A percentile compares a stretch with the other conserved stretches of the same genome.
Evolutionary conservation across 2,113 vertebrate species (phyloP).

Genomic region (Condylura cristata): DNA sequence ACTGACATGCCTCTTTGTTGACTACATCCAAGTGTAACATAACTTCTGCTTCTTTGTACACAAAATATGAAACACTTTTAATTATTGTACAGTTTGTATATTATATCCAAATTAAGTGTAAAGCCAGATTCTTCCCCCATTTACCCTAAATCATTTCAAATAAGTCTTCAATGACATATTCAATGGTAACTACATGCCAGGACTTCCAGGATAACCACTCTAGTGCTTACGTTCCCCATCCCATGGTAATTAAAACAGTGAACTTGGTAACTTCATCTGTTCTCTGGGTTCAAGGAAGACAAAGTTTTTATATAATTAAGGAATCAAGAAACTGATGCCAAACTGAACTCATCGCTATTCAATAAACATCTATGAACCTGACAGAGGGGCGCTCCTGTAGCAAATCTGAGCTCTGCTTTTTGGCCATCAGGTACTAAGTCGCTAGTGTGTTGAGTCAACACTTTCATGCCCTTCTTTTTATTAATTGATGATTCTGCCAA

Average conservation of each 20-base stretch:
- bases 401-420: conserved; percentile 71
- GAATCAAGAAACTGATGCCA: neutral
- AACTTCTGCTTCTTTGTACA: neutral
- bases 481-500: conserved; percentile 88
- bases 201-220: neutral
- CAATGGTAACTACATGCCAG: neutral
- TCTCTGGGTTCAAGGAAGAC: neutral
- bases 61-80: neutral
- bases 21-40: neutral
- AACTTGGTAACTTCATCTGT: neutral
- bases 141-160: neutral
- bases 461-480: conserved; percentile 82
- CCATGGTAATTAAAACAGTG: neutral
- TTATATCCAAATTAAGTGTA: neutral
- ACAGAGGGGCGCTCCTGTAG: conserved; percentile 57
- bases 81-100: neutral
- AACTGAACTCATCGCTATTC: conserved; percentile 37
- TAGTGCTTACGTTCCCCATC: neutral
- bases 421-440: conserved; percentile 87
- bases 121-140: neutral
- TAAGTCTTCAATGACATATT: neutral
- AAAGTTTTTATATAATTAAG: neutral
- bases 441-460: conserved; percentile 85
- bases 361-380: conserved; percentile 64
- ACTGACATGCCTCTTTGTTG: neutral